Evolutionary conservation across 1,140 invertebrate genomes (phyloP).

Genomic region (Philopotamus ludificatus): DNA sequence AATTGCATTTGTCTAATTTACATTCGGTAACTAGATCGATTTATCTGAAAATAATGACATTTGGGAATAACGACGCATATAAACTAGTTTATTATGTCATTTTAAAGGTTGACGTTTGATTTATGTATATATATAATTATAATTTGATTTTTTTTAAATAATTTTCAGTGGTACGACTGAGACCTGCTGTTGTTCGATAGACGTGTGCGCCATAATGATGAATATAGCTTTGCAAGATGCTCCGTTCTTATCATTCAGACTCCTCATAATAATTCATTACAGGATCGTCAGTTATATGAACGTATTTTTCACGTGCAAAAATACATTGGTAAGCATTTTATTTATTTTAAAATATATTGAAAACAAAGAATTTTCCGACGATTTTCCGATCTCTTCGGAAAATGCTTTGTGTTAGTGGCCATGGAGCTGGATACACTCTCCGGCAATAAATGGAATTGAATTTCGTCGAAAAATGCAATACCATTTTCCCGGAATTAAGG

Average conservation of each 20-base stretch:
- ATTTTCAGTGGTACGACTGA: constrained; percentile 52
- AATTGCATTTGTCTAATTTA: too few species aligned
- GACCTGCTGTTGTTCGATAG: constrained; percentile 76
- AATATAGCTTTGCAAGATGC: constrained; percentile 80
- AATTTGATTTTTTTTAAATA: neutral
- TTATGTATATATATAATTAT: neutral
- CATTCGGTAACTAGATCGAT: too few species aligned
- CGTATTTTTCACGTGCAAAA: constrained; percentile 90
- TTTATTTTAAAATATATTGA: neutral
- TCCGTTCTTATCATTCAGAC: constrained; percentile 78
- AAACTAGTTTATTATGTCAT: too few species aligned
- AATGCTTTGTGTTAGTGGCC: too few species aligned
- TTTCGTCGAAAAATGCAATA: too few species aligned
- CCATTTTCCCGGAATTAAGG: too few species aligned
- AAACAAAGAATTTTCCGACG: neutral
- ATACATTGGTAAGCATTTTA: constrained; percentile 68
- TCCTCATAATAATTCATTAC: constrained; percentile 82
- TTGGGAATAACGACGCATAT: too few species aligned
- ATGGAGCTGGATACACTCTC: too few species aligned
- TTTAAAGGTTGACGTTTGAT: too few species aligned
- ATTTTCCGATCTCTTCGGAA: too few species aligned
- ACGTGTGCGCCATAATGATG: constrained; percentile 78
- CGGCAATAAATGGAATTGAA: too few species aligned
- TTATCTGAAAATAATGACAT: too few species aligned
- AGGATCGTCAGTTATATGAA: constrained; percentile 90